Conservation (phyloP, 2,113 vertebrate genomes). For the Rhagologus leucostigma region DNA sequence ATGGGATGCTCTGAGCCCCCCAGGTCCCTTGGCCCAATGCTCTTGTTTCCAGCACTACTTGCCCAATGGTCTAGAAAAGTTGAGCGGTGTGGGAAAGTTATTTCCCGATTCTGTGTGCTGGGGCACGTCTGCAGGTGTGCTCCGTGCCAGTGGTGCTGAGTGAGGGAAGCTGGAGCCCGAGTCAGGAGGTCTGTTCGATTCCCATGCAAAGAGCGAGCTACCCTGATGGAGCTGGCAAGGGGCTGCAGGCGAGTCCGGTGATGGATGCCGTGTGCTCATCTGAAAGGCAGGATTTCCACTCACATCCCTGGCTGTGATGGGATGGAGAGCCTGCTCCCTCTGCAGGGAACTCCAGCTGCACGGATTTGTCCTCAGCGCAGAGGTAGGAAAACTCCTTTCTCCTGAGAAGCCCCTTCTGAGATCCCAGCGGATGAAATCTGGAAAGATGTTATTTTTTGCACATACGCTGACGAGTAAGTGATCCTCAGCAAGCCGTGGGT, state of each 20-base stretch:
- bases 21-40: rapidly evolving
- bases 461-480: rapidly evolving
- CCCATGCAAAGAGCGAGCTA: background rate
- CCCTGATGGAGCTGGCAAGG: background rate
- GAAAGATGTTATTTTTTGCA: background rate
- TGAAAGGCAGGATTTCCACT: background rate
- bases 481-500: background rate
- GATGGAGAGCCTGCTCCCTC: slow-evolving; percentile 12
- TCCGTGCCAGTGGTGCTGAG: background rate
- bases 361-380: background rate
- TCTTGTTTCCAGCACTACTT: background rate
- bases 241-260: rapidly evolving
- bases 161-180: background rate
- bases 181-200: background rate
- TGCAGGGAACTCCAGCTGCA: background rate
- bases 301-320: background rate
- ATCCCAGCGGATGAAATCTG: background rate
- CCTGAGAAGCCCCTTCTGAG: background rate
- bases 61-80: background rate
- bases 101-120: background rate
- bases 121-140: background rate
- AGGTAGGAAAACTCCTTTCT: background rate
- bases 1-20: rapidly evolving
- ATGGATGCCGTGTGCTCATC: rapidly evolving
- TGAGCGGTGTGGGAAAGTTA: background rate